A percentile compares a stretch with the other conserved stretches of the same genome.
phyloP scores from a whole-genome alignment of 2,113 vertebrate species.

The Athene cunicularia region DNA sequence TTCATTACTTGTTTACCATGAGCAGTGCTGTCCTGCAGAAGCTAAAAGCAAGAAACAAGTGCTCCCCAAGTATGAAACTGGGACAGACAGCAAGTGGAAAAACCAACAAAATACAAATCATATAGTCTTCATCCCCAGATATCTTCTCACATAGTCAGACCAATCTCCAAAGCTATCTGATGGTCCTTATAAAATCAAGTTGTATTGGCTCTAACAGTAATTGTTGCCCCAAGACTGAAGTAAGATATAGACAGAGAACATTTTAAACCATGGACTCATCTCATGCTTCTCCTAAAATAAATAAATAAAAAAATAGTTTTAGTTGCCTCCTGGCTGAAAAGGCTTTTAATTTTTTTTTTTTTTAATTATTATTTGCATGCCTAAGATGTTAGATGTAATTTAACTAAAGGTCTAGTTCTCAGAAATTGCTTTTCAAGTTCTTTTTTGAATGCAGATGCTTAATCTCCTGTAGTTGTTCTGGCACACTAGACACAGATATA shows the following conservation, averaged over 20 bases:
- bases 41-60: background rate
- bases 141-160: background rate
- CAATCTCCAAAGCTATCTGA: background rate
- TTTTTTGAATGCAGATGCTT: background rate
- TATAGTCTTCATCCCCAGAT: background rate
- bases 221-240: background rate
- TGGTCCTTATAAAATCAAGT: background rate
- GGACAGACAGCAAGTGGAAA: background rate
- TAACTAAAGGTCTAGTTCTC: background rate
- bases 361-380: background rate
- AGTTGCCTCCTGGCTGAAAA: background rate
- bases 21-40: background rate
- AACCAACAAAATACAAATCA: background rate
- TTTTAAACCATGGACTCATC: background rate
- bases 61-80: background rate
- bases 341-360: background rate
- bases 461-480: background rate
- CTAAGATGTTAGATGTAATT: background rate
- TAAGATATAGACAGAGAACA: background rate
- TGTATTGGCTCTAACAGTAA: background rate
- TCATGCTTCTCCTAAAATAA: background rate
- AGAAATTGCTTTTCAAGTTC: background rate
- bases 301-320: background rate
- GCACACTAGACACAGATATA: background rate
- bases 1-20: background rate